Evolutionary conservation across 2,888 invertebrate genomes (phyloP), one percentile per base, ranked within the genome.

Genomic region (Zygothrica quintamaculata): DNA sequence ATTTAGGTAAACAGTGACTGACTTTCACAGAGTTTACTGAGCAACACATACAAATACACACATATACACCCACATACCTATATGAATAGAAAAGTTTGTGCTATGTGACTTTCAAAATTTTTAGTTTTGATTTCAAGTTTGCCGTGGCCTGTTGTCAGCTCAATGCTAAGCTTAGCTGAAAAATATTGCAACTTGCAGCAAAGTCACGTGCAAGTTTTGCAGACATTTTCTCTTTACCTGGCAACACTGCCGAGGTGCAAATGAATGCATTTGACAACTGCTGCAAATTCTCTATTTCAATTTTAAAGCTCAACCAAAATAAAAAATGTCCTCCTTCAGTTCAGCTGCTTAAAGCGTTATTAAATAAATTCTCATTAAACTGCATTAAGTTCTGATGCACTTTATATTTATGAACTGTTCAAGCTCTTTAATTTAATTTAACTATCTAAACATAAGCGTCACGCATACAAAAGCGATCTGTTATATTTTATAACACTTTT

Each of bases 191-290:
- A 82, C 69, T 84, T 69, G 66, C 53, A 43, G 53, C 78, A 82
- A 84, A 84, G 84, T 84, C 84, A 84, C 84, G 84, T 84, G 80
- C 84, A 82, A 84, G 70, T 82, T 84, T 84, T 78, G 68, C 82
- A 84, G 82, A 84, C 82, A 79, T 79, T 74, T 74, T 58, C 67
- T 64, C 62, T 56, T 65, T 68, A 65, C 65, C 59, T 53, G 44
- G 53, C 50, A 46, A 51, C 36, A 33, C 51, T 29, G 39, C n/a
- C 13, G 29, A 50, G 62, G 57, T 53, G 74, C 58, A 53, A 68
- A 51, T 47, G 33, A 42, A 46, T 57, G 44, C 46, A 57, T 34
- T 51, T 61, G 60, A 36, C 65, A 65, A 56, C 66, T 51, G 53
- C 70, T 46, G 25, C 60, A 34, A 50, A 53, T 43, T 44, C 15